phyloP scores from a whole-genome alignment of 2,888 invertebrate genomes.

The Subacronicta megacephala region DNA sequence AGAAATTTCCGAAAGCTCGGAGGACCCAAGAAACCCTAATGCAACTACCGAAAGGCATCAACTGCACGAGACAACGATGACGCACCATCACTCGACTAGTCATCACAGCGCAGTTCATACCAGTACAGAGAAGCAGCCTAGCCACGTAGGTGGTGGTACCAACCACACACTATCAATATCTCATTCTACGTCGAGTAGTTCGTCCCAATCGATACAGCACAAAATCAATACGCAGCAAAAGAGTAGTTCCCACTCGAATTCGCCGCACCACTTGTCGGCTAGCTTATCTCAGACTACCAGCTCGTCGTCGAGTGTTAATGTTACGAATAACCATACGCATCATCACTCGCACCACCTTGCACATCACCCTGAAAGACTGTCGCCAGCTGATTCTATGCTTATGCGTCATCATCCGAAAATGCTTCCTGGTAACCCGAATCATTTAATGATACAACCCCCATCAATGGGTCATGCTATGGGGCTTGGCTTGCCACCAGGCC shows the following conservation, averaged over 20 bases:
- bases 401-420: constrained; percentile 87
- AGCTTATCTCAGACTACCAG: constrained; percentile 88
- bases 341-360: constrained; percentile 91
- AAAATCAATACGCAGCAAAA: constrained; percentile 90
- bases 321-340: constrained; percentile 91
- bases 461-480: constrained; percentile 91
- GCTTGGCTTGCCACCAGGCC: constrained; percentile 88
- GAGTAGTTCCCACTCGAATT: constrained; percentile 81
- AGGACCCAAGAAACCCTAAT: constrained; percentile 84
- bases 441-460: constrained; percentile 91
- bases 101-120: constrained; percentile 91
- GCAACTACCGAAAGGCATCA: constrained; percentile 90
- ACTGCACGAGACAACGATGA: constrained; percentile 91
- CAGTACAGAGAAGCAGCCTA: constrained; percentile 90
- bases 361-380: constrained; percentile 91
- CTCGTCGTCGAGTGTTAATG: constrained; percentile 87
- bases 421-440: constrained; percentile 89
- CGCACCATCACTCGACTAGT: constrained; percentile 91
- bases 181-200: constrained; percentile 92
- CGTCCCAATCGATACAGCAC: constrained; percentile 91
- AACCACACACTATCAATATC: constrained; percentile 91
- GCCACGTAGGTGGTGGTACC: constrained; percentile 85
- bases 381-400: constrained; percentile 90
- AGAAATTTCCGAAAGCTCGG: constrained; percentile 89
- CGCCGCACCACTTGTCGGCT: constrained; percentile 88